Evolutionary conservation across 37 sponge, comb jelly and placozoan genomes (phyloP), one percentile per base, ranked within the genome.

Genomic region (Theonella swinhoei): DNA sequence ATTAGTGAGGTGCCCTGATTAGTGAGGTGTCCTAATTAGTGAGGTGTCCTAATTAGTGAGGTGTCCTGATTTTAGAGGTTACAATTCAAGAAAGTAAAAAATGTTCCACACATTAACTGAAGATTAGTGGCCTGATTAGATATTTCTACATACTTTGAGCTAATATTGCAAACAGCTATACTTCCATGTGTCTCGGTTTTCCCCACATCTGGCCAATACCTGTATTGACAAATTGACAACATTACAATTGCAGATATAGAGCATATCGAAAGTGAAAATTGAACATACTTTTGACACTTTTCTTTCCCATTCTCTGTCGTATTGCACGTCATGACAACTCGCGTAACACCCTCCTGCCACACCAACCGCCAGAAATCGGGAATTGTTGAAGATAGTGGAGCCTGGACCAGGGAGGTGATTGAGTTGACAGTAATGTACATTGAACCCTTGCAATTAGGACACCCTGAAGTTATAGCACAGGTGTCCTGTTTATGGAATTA

Each of bases 361-460:
- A 94, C 71, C 95, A 94, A 90, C 71, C 81, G 84, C 95, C 95
- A 94, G 72, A 89, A 90, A 62, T 90, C 87, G 40, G 39, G 62
- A 25, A 81, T 71, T 34, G 95, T 94, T 32, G 41, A 68, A 23
- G 82, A 20, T 37, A 94, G 72, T 4, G 95, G 95, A 33, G 83
- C 88, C 91, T 94, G 73, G 23, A 34, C 8, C 47, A n/a, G 69
- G 7, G 64, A 36, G 64, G 39, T 17, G 7, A 47, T n/a, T n/a
- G n/a, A n/a, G n/a, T n/a, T n/a, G n/a, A n/a, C n/a, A n/a, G n/a
- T n/a, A n/a, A n/a, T n/a, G n/a, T n/a, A n/a, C n/a, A n/a, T n/a
- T n/a, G n/a, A n/a, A n/a, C n/a, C n/a, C n/a, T n/a, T n/a, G 14
- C 54, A 14, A 47, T 47, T 47, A 14, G 54, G 54, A 47, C 54